Conservation (phyloP, 92 coral and sea anemone genomes). For the Muricea muricata region DNA sequence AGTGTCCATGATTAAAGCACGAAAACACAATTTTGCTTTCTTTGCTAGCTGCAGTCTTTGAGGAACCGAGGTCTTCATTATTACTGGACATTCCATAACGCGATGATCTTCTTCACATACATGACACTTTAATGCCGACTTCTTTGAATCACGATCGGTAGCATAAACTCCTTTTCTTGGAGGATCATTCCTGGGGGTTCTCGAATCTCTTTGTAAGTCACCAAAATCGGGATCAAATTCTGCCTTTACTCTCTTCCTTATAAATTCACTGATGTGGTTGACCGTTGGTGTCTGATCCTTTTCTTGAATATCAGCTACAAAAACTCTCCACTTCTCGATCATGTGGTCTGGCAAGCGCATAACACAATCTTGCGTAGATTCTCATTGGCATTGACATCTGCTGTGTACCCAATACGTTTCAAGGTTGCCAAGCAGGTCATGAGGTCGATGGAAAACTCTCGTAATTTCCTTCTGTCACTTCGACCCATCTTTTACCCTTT, state of each 20-base stretch:
- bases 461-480: conserved; percentile 19
- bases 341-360: no score
- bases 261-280: conserved; percentile 17
- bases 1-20: not conserved
- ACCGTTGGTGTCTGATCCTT: conserved; percentile 28
- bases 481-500: no score
- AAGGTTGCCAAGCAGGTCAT: conserved; percentile 52
- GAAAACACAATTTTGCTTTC: no score
- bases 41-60: no score
- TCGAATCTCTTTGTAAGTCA: conserved; percentile 30
- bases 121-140: not conserved
- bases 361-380: no score
- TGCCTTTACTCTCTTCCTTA: conserved; percentile 39
- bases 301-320: conserved; percentile 21
- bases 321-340: no score
- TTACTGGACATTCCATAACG: conserved; percentile 9
- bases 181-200: not conserved
- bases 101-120: not conserved
- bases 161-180: conserved; percentile 7
- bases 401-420: conserved; percentile 18
- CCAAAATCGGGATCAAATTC: conserved; percentile 62
- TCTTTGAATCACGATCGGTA: not conserved
- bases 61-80: no score
- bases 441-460: conserved; percentile 55
- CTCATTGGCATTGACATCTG: no score